Percentiles rank a stretch among this genome's conserved stretches.
phyloP scores from a whole-genome alignment of 1,140 invertebrate species.

The Psilanteris sp. region DNA sequence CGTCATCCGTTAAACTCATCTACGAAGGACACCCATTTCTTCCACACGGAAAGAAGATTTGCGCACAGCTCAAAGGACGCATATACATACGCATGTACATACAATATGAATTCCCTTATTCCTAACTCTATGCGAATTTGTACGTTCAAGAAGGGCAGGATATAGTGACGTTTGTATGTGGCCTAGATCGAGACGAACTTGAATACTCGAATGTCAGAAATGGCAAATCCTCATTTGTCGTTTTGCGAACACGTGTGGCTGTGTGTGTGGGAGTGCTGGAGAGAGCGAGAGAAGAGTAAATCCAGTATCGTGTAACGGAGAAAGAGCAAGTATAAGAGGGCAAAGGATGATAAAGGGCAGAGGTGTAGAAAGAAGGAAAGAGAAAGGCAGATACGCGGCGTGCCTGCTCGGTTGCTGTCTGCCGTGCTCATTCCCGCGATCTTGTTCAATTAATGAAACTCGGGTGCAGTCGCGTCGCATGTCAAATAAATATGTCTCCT shows the following conservation, averaged over 20 bases:
- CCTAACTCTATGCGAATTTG: slow-evolving; percentile 17
- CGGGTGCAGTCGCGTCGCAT: slow-evolving; percentile 80
- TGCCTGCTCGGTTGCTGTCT: slow-evolving; percentile 75
- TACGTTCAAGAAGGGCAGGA: slow-evolving; percentile 29
- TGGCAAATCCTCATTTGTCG: slow-evolving; percentile 78
- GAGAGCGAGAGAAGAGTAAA: slow-evolving; percentile 40
- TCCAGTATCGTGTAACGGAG: slow-evolving; percentile 16
- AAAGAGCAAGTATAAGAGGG: slow-evolving; percentile 52
- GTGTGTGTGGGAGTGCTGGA: slow-evolving; percentile 57
- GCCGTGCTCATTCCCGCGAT: slow-evolving; percentile 78
- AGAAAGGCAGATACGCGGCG: slow-evolving; percentile 54
- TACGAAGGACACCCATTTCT: slow-evolving; percentile 63
- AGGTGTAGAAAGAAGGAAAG: slow-evolving; percentile 57
- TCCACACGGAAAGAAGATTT: slow-evolving; percentile 68
- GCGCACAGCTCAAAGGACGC: slow-evolving; percentile 40
- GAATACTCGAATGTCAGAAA: slow-evolving; percentile 77
- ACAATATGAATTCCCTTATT: slow-evolving; percentile 37
- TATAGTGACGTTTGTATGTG: slow-evolving; percentile 62
- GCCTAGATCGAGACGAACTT: slow-evolving; percentile 78
- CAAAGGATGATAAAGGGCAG: slow-evolving; percentile 54
- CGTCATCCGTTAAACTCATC: slow-evolving; percentile 72
- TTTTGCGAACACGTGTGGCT: slow-evolving; percentile 70
- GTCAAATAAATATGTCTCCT: slow-evolving; percentile 81
- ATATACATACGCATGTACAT: slow-evolving; percentile 8
- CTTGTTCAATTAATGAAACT: slow-evolving; percentile 82